Base-by-base conservation (phyloP, 2,797 vertebrate genomes). In the Garrulus glandarius region DNA sequence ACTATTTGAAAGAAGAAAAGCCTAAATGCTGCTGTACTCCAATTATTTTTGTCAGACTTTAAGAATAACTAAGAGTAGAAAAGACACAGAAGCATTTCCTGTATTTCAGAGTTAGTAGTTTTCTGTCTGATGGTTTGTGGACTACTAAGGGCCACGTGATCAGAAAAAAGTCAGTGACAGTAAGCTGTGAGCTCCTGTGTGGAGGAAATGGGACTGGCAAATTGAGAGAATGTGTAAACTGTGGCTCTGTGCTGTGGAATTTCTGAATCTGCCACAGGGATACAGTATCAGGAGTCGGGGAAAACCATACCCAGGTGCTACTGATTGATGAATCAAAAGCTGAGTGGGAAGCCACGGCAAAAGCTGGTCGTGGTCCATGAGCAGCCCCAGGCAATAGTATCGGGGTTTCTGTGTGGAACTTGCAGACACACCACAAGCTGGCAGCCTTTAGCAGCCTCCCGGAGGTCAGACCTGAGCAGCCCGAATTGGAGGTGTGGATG, bases 381-480 rank as follows among this genome's bases (percentile, higher is more conserved):
- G 68, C 64, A 61, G 55, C 30, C n/a, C 6, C 4, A 19, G 30
- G 56, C 60, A 36, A 39, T 1, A 26, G n/a, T 44, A n/a, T 1
- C 1, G 8, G 47, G 22, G 3, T 61, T 39, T 61, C 27, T 8
- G 9, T 9, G 13, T 6, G 67, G 76, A 50, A 8, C 57, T 86
- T 0, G 0, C 72, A 39, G 82, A 29, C 37, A 29, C 69, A 4
- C 89, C 95, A 90, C 88, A 84, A 97, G 93, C 92, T 27, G 95
- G 95, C 96, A 95, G 92, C 90, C 92, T 96, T 95, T n/a, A 50
- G 63, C 94, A 91, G 71, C 32, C 63, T 86, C 1, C 0, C 1
- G 1, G 26, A 52, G n/a, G 18, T 8, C 22, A 26, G 36, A 15
- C 19, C 63, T 3, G 43, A 59, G 26, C 60, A 11, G 39, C 29